Evolutionary conservation across 2,797 vertebrate genomes (phyloP).

Genomic region (Sphenopsis melanotis): DNA sequence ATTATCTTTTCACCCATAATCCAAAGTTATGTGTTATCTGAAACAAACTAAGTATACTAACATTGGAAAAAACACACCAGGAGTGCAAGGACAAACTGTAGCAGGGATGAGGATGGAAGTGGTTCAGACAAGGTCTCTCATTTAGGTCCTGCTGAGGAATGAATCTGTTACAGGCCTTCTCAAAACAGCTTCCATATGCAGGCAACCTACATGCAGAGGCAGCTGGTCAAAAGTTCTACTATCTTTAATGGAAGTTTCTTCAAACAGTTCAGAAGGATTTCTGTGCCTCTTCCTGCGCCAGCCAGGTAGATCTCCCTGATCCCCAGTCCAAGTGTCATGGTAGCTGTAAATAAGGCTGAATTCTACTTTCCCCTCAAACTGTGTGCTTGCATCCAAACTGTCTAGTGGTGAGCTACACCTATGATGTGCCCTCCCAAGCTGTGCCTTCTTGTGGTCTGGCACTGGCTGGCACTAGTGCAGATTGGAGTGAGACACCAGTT

Average conservation of each 20-base stretch:
- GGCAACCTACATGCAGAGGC: background rate
- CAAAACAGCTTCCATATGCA: background rate
- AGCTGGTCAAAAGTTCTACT: background rate
- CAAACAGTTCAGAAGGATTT: background rate
- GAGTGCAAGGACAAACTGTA: background rate
- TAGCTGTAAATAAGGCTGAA: background rate
- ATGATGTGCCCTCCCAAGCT: fast-evolving
- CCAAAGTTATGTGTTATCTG: background rate
- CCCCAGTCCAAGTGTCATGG: background rate
- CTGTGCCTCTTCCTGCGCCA: background rate
- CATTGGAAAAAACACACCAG: background rate
- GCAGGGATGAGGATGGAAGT: background rate
- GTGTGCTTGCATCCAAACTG: background rate
- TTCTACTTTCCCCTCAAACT: background rate
- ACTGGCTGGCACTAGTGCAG: background rate
- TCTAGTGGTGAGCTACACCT: background rate
- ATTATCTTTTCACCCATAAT: background rate
- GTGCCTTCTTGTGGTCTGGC: background rate
- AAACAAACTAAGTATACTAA: background rate
- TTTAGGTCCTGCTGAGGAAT: background rate
- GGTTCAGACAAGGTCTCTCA: background rate
- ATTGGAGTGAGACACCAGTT: background rate
- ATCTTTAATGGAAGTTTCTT: background rate
- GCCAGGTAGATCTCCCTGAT: background rate
- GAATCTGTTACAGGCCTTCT: background rate